Conservation (phyloP, 2,888 invertebrate genomes). For the Baronia brevicornis region DNA sequence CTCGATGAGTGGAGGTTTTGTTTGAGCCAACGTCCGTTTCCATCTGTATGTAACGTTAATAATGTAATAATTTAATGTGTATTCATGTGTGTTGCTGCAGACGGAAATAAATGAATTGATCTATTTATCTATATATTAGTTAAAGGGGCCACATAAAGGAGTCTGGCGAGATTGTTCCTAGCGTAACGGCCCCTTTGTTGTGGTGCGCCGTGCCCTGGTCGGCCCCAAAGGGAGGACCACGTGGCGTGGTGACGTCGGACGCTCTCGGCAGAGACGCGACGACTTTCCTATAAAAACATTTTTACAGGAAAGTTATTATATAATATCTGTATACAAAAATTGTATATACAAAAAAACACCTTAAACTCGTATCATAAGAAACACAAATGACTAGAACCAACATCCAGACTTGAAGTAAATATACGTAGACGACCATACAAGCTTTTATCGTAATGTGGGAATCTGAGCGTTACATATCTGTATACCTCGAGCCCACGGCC, state of each 20-base stretch:
- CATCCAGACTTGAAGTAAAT: not conserved
- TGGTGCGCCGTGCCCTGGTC: constrained; percentile 81
- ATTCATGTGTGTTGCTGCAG: no score
- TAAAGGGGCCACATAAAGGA: constrained; percentile 49
- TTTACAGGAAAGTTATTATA: constrained; percentile 1
- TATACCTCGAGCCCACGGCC: no score
- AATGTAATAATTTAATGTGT: no score
- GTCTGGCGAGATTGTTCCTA: constrained; percentile 53
- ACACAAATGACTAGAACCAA: no score
- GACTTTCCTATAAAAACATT: constrained; percentile 65
- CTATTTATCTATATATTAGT: constrained; percentile 23
- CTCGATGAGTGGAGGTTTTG: no score
- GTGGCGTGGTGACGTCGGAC: constrained; percentile 83
- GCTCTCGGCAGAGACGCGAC: constrained; percentile 78
- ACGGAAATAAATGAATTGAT: not conserved
- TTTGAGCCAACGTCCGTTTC: no score
- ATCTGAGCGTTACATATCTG: no score
- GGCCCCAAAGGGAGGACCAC: constrained; percentile 86
- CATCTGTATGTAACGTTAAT: no score
- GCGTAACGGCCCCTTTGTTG: constrained; percentile 66
- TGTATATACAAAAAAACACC: no score
- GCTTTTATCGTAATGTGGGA: no score
- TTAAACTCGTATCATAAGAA: no score
- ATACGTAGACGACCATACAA: no score
- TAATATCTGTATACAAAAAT: not conserved